A percentile compares a stretch with the other conserved stretches of the same genome.
phyloP scores from a whole-genome alignment of 23 tunicate species.

The Diplosoma virens region DNA sequence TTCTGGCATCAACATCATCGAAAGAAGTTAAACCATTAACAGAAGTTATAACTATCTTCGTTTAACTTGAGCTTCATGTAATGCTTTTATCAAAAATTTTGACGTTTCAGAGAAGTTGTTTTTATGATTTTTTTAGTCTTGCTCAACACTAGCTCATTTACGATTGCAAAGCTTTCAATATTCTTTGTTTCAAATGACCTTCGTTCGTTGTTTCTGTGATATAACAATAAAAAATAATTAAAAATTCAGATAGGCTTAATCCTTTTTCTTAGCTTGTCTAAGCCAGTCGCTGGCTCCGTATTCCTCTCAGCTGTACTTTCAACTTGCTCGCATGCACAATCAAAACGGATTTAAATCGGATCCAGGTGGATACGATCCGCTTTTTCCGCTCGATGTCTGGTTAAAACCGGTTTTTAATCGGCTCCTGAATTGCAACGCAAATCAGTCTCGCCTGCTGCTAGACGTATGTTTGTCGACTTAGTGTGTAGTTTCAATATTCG shows the following conservation, averaged over 20 bases:
- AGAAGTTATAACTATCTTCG: not conserved
- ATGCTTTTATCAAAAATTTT: too few relatives aligned
- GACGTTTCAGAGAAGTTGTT: too few relatives aligned
- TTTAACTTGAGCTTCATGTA: too few relatives aligned
- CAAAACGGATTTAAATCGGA: not conserved
- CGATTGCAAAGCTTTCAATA: too few relatives aligned
- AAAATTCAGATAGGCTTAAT: too few relatives aligned
- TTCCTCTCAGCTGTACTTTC: conserved; percentile 42
- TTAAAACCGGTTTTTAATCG: not conserved
- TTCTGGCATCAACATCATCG: not conserved
- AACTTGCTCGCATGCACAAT: conserved; percentile 21
- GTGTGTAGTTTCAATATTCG: too few relatives aligned
- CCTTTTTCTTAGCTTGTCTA: conserved; percentile 24
- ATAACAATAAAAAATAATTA: too few relatives aligned
- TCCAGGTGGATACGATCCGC: not conserved
- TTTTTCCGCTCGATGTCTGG: not conserved
- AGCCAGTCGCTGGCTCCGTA: conserved; percentile 57
- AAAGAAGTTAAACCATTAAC: not conserved
- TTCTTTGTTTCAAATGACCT: not conserved
- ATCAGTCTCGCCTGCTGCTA: not conserved
- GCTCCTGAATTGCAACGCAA: not conserved
- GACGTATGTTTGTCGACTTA: conserved; percentile 26
- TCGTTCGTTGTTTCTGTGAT: too few relatives aligned
- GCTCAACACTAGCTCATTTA: too few relatives aligned
- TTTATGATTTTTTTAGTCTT: too few relatives aligned